Conservation (phyloP, 2,113 vertebrate species). For the Centrocercus urophasianus region DNA sequence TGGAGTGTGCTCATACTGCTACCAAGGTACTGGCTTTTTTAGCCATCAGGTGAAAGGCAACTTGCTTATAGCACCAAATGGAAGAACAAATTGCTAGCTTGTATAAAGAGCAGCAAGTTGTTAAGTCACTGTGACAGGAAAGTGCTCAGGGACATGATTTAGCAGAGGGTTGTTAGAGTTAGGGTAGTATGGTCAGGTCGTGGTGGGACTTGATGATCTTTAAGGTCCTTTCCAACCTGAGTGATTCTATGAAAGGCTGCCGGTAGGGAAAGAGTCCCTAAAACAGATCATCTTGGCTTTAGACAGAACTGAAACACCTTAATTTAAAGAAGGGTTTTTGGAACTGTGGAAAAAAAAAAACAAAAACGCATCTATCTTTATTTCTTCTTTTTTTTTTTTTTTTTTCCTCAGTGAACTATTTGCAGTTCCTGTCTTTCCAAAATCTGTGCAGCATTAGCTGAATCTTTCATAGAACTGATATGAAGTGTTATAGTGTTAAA, state of each 20-base stretch:
- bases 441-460: neutral
- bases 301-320: neutral
- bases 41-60: neutral
- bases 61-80: neutral
- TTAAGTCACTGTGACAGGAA: neutral
- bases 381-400: neutral
- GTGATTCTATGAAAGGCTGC: no score
- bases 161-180: no score
- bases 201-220: no score
- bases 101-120: neutral
- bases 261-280: neutral
- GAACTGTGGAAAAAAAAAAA: neutral
- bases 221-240: no score
- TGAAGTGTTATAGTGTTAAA: neutral
- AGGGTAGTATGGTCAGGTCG: no score
- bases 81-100: neutral
- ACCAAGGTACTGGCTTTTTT: neutral
- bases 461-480: neutral
- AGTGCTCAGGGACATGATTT: no score
- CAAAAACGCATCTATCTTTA: neutral
- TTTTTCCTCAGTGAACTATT: neutral
- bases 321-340: neutral
- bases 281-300: neutral
- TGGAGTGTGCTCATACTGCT: neutral
- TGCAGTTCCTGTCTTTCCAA: neutral